phyloP scores from a whole-genome alignment of 1,140 invertebrate genomes.

The Drosophila ogumai region DNA sequence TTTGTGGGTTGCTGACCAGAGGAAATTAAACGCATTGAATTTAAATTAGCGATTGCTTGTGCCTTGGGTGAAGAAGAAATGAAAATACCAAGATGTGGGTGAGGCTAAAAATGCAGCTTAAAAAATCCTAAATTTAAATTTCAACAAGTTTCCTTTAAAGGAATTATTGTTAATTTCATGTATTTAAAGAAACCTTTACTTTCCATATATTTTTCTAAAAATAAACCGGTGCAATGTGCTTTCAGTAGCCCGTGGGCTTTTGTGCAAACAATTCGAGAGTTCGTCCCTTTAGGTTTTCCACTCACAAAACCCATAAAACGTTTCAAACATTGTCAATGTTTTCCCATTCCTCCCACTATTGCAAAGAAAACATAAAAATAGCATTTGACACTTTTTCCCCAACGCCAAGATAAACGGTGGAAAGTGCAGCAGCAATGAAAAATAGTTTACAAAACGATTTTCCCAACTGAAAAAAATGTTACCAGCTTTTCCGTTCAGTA shows the following conservation, averaged over 20 bases:
- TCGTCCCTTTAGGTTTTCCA: conserved; percentile 1
- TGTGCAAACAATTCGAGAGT: background rate
- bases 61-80: background rate
- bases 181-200: background rate
- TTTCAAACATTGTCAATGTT: conserved; percentile 14
- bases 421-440: conserved; percentile 20
- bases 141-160: background rate
- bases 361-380: conserved; percentile 19
- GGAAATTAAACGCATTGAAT: conserved; percentile 44
- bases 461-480: conserved; percentile 30
- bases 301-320: conserved; percentile 13
- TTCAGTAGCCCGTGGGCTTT: background rate
- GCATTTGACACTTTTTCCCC: conserved; percentile 29
- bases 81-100: background rate
- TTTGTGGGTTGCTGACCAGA: conserved; percentile 38
- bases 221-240: background rate
- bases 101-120: too few relatives aligned
- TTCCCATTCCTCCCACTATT: background rate
- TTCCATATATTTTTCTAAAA: background rate
- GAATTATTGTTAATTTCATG: background rate
- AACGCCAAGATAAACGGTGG: conserved; percentile 3
- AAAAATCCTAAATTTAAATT: background rate
- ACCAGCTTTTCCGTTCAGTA: conserved; percentile 28
- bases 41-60: conserved; percentile 16
- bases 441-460: conserved; percentile 39